Evolutionary conservation across 2,113 vertebrate species (phyloP), one percentile per base, ranked within the genome.

Genomic region (Megaleporinus macrocephalus): DNA sequence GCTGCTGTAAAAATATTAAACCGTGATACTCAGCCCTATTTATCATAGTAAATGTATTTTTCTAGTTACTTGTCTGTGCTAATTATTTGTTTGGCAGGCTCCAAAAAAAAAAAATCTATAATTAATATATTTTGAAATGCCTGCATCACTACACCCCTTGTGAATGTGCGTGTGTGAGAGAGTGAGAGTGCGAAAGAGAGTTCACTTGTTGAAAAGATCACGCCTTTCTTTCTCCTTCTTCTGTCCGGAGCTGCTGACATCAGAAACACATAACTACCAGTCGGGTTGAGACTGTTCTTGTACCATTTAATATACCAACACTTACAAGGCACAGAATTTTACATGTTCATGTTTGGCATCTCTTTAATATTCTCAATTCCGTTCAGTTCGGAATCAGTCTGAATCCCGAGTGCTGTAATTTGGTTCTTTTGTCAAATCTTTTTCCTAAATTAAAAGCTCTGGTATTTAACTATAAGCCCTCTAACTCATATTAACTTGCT

Each of bases 91-190:
- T 44, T 44, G 9, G 41, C 9, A 44, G 41, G 10, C 1, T 11
- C 4, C 4, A 4, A 4, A 44, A 44, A 36, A 36, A 36, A 36
- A 36, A n/a, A n/a, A n/a, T n/a, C n/a, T n/a, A n/a, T n/a, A n/a
- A n/a, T 16, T 55, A 5, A 1, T 6, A 55, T 55, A 22, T 6
- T 55, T 14, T 55, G 4, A 22, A 22, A 55, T 6, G 5, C 22
- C 22, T 22, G 53, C 5, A 55, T 55, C 20, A 5, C 22, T 55
- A 55, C 53, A 22, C 53, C 53, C 53, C 53, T 22, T 22, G 63
- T 66, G 24, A 73, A 16, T 79, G 77, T 75, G 15, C 59, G 29
- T 68, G 70, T 59, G 33, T 53, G 44, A 18, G 49, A 53, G 66
- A 27, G 29, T 20, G 24, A 72, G 47, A 47, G 66, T 61, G 24